These are phyloP conservation scores for Holothuria leucospilota DNA, from an alignment of 53 echinoderm and acorn worm species.

Conservation along the genomic window DNA sequence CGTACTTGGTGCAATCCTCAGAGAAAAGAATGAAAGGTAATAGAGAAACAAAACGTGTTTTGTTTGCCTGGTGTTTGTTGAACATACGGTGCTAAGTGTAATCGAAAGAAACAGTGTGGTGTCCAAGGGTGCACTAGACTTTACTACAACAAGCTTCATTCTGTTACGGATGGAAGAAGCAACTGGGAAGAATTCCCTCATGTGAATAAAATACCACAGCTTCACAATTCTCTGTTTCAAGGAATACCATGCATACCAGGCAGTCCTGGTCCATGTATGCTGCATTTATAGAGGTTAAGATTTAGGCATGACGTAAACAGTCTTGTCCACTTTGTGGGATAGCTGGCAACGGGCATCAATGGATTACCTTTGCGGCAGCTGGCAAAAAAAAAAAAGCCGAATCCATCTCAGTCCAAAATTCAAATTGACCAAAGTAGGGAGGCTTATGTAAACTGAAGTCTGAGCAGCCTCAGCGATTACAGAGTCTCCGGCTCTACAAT, in stretches of 20 bases:
- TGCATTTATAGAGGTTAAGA: slow-evolving; percentile 56
- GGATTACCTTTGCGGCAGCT: slow-evolving; percentile 57
- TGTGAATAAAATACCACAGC: background rate
- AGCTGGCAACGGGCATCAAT: slow-evolving; percentile 56
- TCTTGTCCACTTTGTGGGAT: slow-evolving; percentile 60
- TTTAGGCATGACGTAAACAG: slow-evolving; percentile 12
- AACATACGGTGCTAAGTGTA: slow-evolving; percentile 37
- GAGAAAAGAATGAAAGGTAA: slow-evolving; percentile 25
- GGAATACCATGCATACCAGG: slow-evolving; percentile 37
- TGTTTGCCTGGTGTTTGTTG: slow-evolving; percentile 28
- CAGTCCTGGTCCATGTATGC: slow-evolving; percentile 34
- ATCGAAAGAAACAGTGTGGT: slow-evolving; percentile 46
- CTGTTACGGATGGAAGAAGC: background rate
- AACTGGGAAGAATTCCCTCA: background rate
- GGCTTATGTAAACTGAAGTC: slow-evolving; percentile 52
- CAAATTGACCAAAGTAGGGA: slow-evolving; percentile 56
- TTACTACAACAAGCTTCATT: slow-evolving; percentile 48
- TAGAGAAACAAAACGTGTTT: slow-evolving; percentile 47
- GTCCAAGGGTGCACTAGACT: slow-evolving; percentile 41
- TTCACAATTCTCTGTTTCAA: background rate
- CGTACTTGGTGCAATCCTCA: slow-evolving; percentile 9
- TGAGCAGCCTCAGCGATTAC: slow-evolving; percentile 47
- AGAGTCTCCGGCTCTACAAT: slow-evolving; percentile 34
- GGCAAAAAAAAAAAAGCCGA: slow-evolving; percentile 36
- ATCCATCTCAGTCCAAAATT: slow-evolving; percentile 42